These are phyloP conservation scores for Pseudococcus longispinus DNA, from an alignment of 2,888 invertebrate species.

Conservation along the genomic window DNA sequence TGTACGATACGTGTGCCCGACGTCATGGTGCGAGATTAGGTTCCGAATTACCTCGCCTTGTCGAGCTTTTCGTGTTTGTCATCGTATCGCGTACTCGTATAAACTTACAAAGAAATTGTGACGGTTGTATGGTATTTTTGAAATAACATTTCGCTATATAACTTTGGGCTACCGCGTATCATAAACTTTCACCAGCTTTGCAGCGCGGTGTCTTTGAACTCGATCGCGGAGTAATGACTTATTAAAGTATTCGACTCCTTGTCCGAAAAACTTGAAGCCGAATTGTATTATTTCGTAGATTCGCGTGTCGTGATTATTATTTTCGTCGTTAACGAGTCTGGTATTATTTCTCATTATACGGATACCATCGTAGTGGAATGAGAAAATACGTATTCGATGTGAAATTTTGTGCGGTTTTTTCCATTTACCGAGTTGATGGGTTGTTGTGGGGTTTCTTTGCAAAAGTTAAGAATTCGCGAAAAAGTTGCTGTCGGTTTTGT, in stretches of 20 bases:
- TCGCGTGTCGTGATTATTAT: not conserved
- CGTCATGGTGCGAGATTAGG: not conserved
- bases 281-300: not conserved
- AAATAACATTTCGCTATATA: not conserved
- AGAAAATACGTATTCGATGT: not conserved
- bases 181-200: not conserved
- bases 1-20: not conserved
- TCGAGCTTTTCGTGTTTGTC: not conserved
- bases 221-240: not conserved
- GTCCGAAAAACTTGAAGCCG: not conserved
- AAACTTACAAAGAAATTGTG: not conserved
- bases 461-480: not conserved
- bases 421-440: too few species aligned
- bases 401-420: not conserved
- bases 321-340: not conserved
- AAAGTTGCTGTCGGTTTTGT: too few species aligned
- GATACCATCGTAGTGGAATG: not conserved
- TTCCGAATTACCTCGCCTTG: not conserved
- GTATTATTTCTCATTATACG: not conserved
- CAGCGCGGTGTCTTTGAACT: not conserved
- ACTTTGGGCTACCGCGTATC: not conserved
- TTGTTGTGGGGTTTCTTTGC: not conserved
- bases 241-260: not conserved
- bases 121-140: not conserved
- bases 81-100: not conserved